phyloP scores from a whole-genome alignment of 1,140 invertebrate species.

The Pseudomyrmex sp. region DNA sequence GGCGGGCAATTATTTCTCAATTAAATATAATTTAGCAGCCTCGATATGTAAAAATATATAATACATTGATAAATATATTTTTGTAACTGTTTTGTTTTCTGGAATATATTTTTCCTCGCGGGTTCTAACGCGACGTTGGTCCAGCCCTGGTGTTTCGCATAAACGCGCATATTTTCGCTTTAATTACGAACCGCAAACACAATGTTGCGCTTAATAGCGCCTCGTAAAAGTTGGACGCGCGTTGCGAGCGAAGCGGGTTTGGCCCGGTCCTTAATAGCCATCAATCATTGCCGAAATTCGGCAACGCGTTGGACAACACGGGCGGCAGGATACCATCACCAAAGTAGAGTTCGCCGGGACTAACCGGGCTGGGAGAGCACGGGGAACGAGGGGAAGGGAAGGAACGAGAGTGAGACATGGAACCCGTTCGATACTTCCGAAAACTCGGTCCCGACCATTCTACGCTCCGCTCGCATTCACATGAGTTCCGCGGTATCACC shows the following conservation, averaged over 20 bases:
- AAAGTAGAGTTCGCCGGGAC: conserved; percentile 84
- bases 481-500: conserved; percentile 21
- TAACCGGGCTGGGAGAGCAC: conserved; percentile 64
- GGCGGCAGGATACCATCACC: conserved; percentile 83
- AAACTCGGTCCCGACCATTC: conserved; percentile 74
- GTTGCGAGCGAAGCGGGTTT: conserved; percentile 61
- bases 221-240: neutral
- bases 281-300: conserved; percentile 85
- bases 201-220: neutral
- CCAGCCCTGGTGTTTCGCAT: conserved; percentile 39
- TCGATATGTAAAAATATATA: too few relatives aligned
- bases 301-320: conserved; percentile 84
- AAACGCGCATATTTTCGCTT: neutral
- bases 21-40: too few relatives aligned
- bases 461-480: conserved; percentile 5
- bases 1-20: neutral
- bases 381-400: conserved; percentile 57
- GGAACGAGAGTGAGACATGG: conserved; percentile 66
- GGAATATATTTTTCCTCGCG: neutral
- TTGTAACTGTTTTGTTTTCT: too few relatives aligned
- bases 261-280: conserved; percentile 84
- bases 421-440: conserved; percentile 79
- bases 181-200: conserved; percentile 12
- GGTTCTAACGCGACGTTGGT: conserved; percentile 8
- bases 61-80: too few relatives aligned